Evolutionary conservation across 1,140 invertebrate genomes (phyloP).

Genomic region (Apis cerana): DNA sequence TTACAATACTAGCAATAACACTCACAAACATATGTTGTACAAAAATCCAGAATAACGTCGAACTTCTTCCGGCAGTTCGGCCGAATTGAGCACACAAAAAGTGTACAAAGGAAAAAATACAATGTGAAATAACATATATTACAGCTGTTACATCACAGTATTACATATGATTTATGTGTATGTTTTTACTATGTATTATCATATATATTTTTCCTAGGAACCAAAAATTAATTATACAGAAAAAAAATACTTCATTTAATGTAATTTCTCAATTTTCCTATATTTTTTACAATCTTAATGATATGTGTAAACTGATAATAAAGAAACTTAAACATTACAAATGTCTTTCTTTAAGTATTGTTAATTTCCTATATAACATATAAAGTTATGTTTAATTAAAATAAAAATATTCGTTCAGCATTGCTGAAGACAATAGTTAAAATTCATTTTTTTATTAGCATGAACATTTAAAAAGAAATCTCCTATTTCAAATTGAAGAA

Average conservation of each 20-base stretch:
- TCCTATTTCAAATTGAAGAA: neutral
- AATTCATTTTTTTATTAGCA: neutral
- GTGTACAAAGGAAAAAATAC: conserved; percentile 8
- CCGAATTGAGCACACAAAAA: conserved; percentile 51
- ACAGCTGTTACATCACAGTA: conserved; percentile 37
- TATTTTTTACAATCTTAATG: conserved; percentile 46
- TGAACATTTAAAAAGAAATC: neutral
- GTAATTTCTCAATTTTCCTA: neutral
- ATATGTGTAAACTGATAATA: conserved; percentile 54
- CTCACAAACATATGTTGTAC: conserved; percentile 53
- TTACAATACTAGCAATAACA: conserved; percentile 59
- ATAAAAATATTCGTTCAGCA: conserved; percentile 23
- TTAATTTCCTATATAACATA: conserved; percentile 2
- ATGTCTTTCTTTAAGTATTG: conserved; percentile 5
- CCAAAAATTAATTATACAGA: neutral
- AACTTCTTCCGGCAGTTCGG: conserved; percentile 42
- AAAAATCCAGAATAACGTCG: conserved; percentile 50
- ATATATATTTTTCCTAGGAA: neutral
- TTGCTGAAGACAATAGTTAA: conserved; percentile 59
- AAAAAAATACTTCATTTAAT: conserved; percentile 1
- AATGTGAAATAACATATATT: conserved; percentile 21
- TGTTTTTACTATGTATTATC: conserved; percentile 44
- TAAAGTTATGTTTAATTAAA: conserved; percentile 2
- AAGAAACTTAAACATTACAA: conserved; percentile 22
- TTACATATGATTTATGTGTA: conserved; percentile 32